These are phyloP conservation scores for Zosterops pallidus DNA, from an alignment of 2,113 vertebrate genomes.

Conservation along the genomic window DNA sequence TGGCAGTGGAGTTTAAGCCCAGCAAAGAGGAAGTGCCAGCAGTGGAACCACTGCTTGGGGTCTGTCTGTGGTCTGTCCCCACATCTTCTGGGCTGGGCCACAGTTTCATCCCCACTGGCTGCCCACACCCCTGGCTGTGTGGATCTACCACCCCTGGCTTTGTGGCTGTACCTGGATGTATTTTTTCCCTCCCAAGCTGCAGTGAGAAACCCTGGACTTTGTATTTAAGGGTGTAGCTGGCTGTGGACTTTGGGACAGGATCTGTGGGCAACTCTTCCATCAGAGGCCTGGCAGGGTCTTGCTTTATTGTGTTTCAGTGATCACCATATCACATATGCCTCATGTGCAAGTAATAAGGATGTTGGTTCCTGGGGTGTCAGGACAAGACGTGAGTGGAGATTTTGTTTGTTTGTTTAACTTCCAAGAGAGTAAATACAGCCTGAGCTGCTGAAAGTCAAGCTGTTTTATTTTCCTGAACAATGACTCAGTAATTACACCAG, in stretches of 20 bases:
- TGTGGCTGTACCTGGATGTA: neutral
- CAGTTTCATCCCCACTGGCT: neutral
- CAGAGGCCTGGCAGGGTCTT: neutral
- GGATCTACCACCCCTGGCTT: neutral
- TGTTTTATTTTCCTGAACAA: neutral
- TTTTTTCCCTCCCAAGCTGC: neutral
- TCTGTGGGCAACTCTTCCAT: neutral
- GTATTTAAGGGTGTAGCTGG: neutral
- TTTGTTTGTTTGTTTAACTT: constrained; percentile 45
- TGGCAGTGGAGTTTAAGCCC: neutral
- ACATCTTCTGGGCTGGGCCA: neutral
- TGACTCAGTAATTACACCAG: constrained; percentile 4
- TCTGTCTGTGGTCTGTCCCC: neutral
- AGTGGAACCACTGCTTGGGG: neutral
- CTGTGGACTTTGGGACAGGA: neutral
- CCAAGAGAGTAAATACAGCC: neutral
- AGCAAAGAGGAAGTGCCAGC: neutral
- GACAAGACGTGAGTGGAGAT: neutral
- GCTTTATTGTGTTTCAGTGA: neutral
- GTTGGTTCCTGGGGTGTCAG: neutral
- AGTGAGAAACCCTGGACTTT: neutral
- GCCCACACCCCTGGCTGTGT: neutral
- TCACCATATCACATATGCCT: neutral
- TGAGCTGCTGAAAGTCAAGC: constrained; percentile 19
- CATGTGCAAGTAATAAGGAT: neutral